These are phyloP conservation scores for Dermochelys coriacea DNA, from an alignment of 2,797 vertebrate species.

Conservation along the genomic window DNA sequence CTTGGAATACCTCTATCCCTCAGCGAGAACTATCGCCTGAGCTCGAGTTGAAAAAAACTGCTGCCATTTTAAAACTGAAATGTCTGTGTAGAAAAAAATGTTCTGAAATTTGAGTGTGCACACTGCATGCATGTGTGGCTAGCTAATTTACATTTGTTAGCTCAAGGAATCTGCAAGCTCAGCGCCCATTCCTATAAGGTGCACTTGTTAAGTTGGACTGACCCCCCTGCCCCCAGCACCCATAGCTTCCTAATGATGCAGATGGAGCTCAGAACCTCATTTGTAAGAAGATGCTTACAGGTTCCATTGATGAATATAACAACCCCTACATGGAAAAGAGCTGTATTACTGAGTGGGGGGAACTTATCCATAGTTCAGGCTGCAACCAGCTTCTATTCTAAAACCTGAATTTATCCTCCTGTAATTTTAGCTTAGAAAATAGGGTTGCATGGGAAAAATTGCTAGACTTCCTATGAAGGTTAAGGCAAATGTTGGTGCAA, in stretches of 20 bases:
- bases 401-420: not conserved
- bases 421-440: not conserved
- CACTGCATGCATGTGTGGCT: not conserved
- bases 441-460: not conserved
- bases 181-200: rapidly evolving
- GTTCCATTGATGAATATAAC: not conserved
- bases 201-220: not conserved
- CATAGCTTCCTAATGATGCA: not conserved
- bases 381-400: not conserved
- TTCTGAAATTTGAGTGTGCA: not conserved
- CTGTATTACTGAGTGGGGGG: rapidly evolving
- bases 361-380: not conserved
- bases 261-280: not conserved
- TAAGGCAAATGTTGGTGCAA: not conserved
- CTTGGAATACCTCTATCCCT: slow-evolving; percentile 30
- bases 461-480: not conserved
- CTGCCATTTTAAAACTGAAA: not conserved
- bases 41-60: not conserved
- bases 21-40: not conserved
- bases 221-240: no score
- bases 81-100: slow-evolving; percentile 3
- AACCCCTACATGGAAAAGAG: not conserved
- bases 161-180: not conserved
- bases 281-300: not conserved
- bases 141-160: not conserved